Base-by-base conservation (phyloP, 2,888 invertebrate species). In the Netelia virgata region DNA sequence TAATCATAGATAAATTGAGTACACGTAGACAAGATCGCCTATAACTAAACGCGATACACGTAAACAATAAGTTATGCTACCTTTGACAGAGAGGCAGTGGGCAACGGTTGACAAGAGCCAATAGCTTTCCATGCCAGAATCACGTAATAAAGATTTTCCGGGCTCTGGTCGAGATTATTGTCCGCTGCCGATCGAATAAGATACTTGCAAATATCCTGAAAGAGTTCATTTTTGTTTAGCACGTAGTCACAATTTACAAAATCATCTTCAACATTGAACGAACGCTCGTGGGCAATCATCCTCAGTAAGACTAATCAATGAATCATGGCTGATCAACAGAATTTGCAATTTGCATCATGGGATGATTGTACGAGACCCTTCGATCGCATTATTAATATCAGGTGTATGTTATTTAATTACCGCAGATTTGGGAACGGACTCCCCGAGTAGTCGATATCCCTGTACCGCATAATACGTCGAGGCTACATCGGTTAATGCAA, bases 391-490 rank as follows among this genome's bases (percentile, higher is more conserved):
- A 55, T 36, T 11, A 61, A 70, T n/a, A 16, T 43, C 16, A 23
- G 59, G 47, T 36, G 64, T 63, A 43, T 23, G 16, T 59, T 66
- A 61, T 73, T 75, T n/a, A 73, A 72, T 96, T 93, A 94, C 96
- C 95, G 91, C 96, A 86, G 87, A 91, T 82, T 93, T 94, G 66
- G 94, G 95, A 82, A 96, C 92, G 14, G 95, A 93, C 87, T 95
- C 95, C 88, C 96, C 96, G 1, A 97, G 94, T 64, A 96, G 94
- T 88, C 95, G 96, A 78, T 96, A 95, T 66, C 98, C 98, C 76
- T 96, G 94, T 0, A 96, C 95, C 2, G 97, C 96, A 94, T 97
- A 97, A 92, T 97, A 97, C 43, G 97, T 93, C 3, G 96, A 94
- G 76, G 95, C 94, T 64, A 97, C 90, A 91, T 97, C 97, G 87